Conservation (phyloP, 2,888 invertebrate genomes). For the Trachelus troglodyta region DNA sequence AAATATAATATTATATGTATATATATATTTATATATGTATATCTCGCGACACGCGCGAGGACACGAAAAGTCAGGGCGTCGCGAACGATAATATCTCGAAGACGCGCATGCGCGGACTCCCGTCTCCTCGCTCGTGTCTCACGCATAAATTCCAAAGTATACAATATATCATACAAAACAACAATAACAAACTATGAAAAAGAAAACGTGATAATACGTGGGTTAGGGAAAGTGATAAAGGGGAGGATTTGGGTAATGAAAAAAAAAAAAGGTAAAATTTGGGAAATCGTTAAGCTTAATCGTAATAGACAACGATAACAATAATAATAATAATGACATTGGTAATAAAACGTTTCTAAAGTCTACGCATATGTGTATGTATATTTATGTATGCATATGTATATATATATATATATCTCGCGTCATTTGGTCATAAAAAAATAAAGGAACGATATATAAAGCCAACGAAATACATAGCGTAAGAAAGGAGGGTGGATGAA, state of each 20-base stretch:
- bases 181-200: constrained; percentile 64
- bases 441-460: constrained; percentile 63
- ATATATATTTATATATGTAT: constrained; percentile 28
- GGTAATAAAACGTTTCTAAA: constrained; percentile 47
- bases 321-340: constrained; percentile 27
- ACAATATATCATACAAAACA: constrained; percentile 60
- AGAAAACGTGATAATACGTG: constrained; percentile 23
- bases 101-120: constrained; percentile 14
- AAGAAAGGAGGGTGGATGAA: constrained; percentile 3
- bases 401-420: constrained; percentile 33
- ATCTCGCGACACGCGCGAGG: constrained; percentile 6
- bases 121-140: constrained; percentile 37
- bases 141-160: no score
- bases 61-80: constrained; percentile 13
- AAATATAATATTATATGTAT: constrained; percentile 47
- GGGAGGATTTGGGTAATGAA: no score
- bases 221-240: no score
- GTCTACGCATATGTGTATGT: no score
- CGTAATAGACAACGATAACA: constrained; percentile 25
- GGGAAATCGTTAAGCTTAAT: constrained; percentile 1
- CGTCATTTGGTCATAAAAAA: constrained; percentile 50
- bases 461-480: constrained; percentile 46
- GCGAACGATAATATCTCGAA: background rate
- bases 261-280: no score
- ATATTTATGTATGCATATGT: no score